Percentiles rank a stretch among this genome's conserved stretches.
Conservation (phyloP, 2,888 invertebrate species). For the Drosophila emarginata region DNA sequence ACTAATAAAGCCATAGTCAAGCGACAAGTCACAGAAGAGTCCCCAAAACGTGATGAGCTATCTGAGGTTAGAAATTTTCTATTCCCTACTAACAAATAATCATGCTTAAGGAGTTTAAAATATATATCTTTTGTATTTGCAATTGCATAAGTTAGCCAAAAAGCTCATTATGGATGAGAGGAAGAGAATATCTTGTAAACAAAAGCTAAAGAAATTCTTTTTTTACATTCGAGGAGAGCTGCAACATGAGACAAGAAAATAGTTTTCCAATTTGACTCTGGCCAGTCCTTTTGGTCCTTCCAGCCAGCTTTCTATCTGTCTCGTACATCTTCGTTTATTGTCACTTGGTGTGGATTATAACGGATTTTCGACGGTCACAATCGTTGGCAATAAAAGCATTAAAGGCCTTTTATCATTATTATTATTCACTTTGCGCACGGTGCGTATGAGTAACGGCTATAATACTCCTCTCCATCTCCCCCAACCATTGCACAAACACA, state of each 20-base stretch:
- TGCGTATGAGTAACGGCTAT: conserved; percentile 40
- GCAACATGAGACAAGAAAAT: conserved; percentile 50
- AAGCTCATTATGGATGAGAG: conserved; percentile 16
- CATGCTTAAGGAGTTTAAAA: conserved; percentile 65
- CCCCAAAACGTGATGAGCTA: no score
- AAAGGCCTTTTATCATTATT: conserved; percentile 68
- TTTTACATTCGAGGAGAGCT: no score
- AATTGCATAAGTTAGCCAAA: conserved; percentile 27
- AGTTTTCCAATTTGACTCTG: conserved; percentile 59
- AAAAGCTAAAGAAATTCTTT: no score
- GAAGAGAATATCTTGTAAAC: no score
- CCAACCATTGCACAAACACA: background rate
- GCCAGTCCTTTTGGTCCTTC: background rate
- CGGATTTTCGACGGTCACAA: conserved; percentile 71
- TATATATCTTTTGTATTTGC: conserved; percentile 7
- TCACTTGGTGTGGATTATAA: conserved; percentile 78
- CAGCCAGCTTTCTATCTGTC: background rate
- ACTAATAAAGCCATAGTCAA: conserved; percentile 74
- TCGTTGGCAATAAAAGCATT: conserved; percentile 78
- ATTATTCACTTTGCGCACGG: conserved; percentile 76
- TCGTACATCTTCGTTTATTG: conserved; percentile 69
- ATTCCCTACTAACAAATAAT: conserved; percentile 13
- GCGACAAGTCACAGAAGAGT: conserved; percentile 36
- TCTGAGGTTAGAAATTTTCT: conserved; percentile 10
- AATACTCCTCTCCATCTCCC: background rate